A percentile compares a stretch with the other conserved stretches of the same genome.
phyloP scores from a whole-genome alignment of 2,797 vertebrate genomes.

The Morelia viridis region DNA sequence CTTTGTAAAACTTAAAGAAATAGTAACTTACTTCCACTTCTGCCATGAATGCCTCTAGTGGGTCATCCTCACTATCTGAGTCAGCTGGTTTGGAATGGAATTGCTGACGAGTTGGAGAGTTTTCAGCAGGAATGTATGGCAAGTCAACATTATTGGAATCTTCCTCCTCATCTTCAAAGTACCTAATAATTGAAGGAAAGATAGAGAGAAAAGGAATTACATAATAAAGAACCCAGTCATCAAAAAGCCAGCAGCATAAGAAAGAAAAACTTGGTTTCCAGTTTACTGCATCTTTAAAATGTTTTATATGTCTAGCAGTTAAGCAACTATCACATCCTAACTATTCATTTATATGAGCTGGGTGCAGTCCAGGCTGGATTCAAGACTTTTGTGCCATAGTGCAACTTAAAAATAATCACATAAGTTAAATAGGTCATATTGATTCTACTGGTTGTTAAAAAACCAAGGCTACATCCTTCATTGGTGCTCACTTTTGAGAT shows the following conservation, averaged over 20 bases:
- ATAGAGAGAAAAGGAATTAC: neutral
- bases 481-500: neutral
- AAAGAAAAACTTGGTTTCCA: neutral
- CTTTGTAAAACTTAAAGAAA: neutral
- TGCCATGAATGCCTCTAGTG: conserved; percentile 98
- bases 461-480: neutral
- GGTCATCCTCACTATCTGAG: conserved; percentile 97
- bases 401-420: neutral
- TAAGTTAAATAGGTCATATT: neutral
- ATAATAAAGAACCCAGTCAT: neutral
- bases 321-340: neutral
- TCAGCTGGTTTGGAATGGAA: conserved; percentile 83
- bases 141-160: conserved; percentile 89
- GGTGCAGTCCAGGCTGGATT: neutral
- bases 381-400: too few relatives aligned
- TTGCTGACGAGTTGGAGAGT: conserved; percentile 95
- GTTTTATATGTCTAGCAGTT: neutral
- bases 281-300: neutral
- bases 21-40: conserved; percentile 89
- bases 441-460: neutral
- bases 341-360: neutral
- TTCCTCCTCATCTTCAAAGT: conserved; percentile 99
- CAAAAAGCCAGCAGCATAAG: fast-evolving
- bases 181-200: conserved; percentile 73
- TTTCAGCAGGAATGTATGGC: conserved; percentile 98